Conservation (phyloP, 2,888 invertebrate genomes). For the Stenurella melanura region DNA sequence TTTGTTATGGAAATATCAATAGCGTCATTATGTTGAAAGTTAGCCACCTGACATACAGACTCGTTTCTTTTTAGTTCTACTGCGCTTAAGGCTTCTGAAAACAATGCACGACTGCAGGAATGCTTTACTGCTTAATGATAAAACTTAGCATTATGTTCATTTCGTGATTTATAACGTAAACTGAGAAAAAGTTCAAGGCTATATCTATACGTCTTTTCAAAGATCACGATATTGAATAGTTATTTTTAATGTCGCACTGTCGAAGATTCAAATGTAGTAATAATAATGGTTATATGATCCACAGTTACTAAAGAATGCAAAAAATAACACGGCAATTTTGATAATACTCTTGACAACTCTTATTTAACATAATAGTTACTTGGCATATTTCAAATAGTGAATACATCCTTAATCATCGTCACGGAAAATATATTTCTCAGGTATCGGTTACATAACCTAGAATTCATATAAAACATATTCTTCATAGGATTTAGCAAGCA, state of each 20-base stretch:
- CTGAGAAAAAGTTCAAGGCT: constrained; percentile 50
- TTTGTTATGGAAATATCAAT: neutral
- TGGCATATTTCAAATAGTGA: too few relatives aligned
- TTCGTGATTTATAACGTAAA: constrained; percentile 46
- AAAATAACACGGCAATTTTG: too few relatives aligned
- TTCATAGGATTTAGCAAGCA: too few relatives aligned
- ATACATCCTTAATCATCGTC: too few relatives aligned
- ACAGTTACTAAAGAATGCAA: too few relatives aligned
- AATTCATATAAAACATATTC: too few relatives aligned
- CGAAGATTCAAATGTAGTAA: too few relatives aligned
- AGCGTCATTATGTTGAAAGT: neutral
- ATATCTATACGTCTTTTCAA: constrained; percentile 40
- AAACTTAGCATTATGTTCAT: constrained; percentile 43
- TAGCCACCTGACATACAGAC: neutral
- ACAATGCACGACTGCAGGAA: constrained; percentile 45
- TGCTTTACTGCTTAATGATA: constrained; percentile 46
- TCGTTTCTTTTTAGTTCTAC: neutral
- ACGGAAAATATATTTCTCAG: too few relatives aligned
- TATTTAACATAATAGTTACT: too few relatives aligned
- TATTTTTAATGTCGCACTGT: neutral
- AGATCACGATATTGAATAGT: neutral
- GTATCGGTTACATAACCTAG: too few relatives aligned
- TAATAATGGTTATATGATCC: too few relatives aligned
- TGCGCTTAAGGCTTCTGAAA: constrained; percentile 26
- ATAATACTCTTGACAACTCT: too few relatives aligned